Evolutionary conservation across 2,797 vertebrate genomes (phyloP).

Genomic region (Clamator glandarius): DNA sequence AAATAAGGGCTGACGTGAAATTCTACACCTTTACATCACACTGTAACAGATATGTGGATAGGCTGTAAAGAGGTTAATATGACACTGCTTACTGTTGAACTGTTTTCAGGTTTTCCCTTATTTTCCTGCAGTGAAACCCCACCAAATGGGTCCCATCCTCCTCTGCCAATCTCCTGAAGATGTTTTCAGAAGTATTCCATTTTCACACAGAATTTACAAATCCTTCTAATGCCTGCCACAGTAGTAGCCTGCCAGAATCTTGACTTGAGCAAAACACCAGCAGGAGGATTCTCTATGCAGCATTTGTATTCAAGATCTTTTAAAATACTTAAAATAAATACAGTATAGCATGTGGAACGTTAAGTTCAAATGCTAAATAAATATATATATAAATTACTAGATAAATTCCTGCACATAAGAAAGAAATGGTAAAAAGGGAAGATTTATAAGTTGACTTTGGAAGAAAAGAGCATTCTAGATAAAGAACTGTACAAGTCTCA

Average conservation of each 20-base stretch:
- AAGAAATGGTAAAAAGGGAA: conserved; percentile 27
- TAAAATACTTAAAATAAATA: not conserved
- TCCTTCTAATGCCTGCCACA: not conserved
- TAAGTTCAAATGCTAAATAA: conserved; percentile 39
- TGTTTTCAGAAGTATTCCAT: not conserved
- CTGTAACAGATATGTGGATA: rapidly evolving
- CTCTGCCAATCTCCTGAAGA: not conserved
- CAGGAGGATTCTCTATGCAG: not conserved
- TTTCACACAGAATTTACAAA: not conserved
- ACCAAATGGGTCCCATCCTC: not conserved
- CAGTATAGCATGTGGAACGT: not conserved
- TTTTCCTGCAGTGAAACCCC: not conserved
- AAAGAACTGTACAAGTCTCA: not conserved
- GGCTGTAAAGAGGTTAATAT: not conserved
- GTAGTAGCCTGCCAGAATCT: not conserved
- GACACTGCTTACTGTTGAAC: not conserved
- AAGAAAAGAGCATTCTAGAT: conserved; percentile 7
- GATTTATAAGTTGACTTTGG: conserved; percentile 6
- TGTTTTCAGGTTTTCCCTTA: not conserved
- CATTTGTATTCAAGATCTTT: not conserved
- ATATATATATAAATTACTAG: conserved; percentile 13
- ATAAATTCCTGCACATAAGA: not conserved
- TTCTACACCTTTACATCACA: not conserved
- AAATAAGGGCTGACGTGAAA: not conserved
- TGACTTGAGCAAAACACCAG: not conserved